Conservation (phyloP, 1,140 invertebrate genomes). For the Tetramorium simillimum region DNA sequence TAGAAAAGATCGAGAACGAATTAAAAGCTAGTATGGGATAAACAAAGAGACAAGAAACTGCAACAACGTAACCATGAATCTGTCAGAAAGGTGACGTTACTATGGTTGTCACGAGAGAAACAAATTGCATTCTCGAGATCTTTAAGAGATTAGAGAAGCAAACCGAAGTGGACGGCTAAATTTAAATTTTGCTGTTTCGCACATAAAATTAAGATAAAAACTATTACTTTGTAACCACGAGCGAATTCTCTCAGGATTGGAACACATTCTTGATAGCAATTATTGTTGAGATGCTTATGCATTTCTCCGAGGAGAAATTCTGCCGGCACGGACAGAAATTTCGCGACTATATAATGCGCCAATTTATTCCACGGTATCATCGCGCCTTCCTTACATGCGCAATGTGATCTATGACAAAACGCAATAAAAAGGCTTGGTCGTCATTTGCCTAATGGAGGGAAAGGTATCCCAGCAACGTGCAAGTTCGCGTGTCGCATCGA, state of each 20-base stretch:
- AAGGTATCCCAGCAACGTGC: constrained; percentile 53
- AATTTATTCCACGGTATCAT: constrained; percentile 21
- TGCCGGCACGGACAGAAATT: neutral
- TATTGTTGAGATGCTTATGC: neutral
- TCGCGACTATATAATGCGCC: neutral
- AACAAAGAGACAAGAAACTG: neutral
- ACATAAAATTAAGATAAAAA: constrained; percentile 3
- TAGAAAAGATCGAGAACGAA: constrained; percentile 20
- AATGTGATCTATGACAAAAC: constrained; percentile 42
- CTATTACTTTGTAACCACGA: neutral
- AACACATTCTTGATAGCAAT: neutral
- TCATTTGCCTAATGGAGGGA: constrained; percentile 49
- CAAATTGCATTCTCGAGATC: neutral
- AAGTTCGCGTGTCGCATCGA: constrained; percentile 45
- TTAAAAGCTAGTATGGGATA: constrained; percentile 32
- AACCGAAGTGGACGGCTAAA: neutral
- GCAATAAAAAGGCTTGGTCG: constrained; percentile 32
- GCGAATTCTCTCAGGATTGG: neutral
- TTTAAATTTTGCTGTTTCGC: neutral
- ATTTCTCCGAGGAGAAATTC: neutral
- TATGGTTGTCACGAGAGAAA: constrained; percentile 5
- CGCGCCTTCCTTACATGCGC: neutral
- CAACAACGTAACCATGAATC: neutral
- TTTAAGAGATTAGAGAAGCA: neutral
- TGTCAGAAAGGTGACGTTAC: neutral